Conservation (phyloP, 2,797 vertebrate species). For the Bufotes viridis region DNA sequence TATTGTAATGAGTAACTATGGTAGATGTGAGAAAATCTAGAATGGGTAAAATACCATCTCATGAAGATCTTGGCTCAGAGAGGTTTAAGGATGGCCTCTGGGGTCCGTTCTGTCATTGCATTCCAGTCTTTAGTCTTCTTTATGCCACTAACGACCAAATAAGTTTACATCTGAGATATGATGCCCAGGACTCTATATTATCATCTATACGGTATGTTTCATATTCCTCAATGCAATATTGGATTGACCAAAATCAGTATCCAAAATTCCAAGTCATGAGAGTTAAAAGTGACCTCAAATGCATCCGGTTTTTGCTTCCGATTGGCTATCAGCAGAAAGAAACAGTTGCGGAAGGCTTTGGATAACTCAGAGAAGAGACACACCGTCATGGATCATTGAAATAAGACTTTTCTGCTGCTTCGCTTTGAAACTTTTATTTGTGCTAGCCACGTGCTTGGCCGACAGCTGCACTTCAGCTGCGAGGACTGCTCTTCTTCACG, state of each 20-base stretch:
- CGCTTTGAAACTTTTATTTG: constrained; percentile 53
- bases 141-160: no score
- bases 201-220: no score
- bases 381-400: constrained; percentile 19
- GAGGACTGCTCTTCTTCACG: neutral
- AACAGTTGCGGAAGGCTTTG: constrained; percentile 38
- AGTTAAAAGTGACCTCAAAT: constrained; percentile 49
- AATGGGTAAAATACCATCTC: no score
- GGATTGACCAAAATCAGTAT: neutral
- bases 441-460: constrained; percentile 21
- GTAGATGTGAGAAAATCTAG: no score
- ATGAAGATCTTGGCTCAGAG: no score
- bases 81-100: no score
- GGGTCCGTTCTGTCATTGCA: no score
- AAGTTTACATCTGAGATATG: no score
- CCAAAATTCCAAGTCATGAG: neutral
- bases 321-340: constrained; percentile 44
- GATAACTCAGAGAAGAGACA: constrained; percentile 12
- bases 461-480: constrained; percentile 55
- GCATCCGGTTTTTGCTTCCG: constrained; percentile 41
- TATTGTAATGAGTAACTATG: no score
- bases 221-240: neutral
- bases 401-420: constrained; percentile 44
- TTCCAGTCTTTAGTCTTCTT: no score
- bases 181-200: no score